These are phyloP conservation scores for Schizopygopsis malacanthus DNA, from an alignment of 2,797 vertebrate species.

Conservation along the genomic window DNA sequence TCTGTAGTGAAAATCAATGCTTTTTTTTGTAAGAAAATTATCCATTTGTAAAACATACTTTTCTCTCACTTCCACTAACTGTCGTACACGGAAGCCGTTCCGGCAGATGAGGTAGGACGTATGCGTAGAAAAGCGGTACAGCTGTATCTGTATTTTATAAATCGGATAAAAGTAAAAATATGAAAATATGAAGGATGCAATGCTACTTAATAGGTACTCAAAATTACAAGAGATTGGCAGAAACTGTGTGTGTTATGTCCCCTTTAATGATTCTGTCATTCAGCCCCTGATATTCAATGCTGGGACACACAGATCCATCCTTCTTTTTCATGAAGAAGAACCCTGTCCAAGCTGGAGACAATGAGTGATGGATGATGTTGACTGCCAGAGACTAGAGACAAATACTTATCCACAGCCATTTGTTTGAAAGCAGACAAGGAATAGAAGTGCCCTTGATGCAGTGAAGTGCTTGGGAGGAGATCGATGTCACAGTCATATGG, in stretches of 20 bases:
- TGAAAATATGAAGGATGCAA: neutral
- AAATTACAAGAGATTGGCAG: neutral
- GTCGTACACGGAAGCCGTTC: fast-evolving
- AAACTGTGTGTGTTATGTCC: neutral
- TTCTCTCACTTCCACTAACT: too few relatives aligned
- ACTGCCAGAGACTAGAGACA: neutral
- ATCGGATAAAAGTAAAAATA: neutral
- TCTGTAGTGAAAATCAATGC: too few relatives aligned
- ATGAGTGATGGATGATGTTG: neutral
- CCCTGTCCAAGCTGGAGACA: neutral
- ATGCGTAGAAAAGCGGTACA: neutral
- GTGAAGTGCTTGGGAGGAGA: neutral
- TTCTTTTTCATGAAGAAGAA: neutral
- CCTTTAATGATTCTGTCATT: neutral
- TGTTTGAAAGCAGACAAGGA: neutral
- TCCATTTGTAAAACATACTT: too few relatives aligned
- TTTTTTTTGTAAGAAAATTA: too few relatives aligned
- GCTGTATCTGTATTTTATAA: neutral
- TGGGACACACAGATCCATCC: neutral
- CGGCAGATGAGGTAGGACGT: too few relatives aligned
- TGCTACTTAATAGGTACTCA: neutral
- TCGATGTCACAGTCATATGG: neutral
- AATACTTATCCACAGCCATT: neutral
- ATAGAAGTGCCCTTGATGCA: neutral
- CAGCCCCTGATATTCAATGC: too few relatives aligned